These are phyloP conservation scores for Petrocephalus schoutedeni DNA, from an alignment of 2,797 vertebrate species.

Conservation along the genomic window DNA sequence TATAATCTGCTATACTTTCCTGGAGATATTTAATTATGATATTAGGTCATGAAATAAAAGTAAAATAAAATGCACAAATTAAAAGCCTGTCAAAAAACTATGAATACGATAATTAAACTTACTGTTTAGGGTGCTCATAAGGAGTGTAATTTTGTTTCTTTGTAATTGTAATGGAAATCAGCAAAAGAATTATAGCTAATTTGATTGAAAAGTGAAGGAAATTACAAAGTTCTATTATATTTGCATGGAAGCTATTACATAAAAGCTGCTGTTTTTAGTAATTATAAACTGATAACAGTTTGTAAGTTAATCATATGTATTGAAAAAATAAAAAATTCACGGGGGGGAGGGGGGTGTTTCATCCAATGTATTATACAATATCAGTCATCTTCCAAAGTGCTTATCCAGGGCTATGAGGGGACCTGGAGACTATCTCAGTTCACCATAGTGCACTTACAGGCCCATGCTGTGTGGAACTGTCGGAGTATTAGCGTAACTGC, in stretches of 20 bases:
- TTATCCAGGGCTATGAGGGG: neutral
- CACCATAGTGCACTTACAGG: neutral
- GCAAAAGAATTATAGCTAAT: constrained; percentile 4
- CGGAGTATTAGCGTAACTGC: neutral
- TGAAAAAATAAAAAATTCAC: neutral
- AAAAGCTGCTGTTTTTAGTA: constrained; percentile 3
- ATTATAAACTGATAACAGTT: constrained; percentile 7
- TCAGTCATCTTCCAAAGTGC: neutral
- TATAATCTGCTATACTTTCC: neutral
- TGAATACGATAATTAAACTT: constrained; percentile 14
- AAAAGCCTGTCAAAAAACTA: constrained; percentile 23
- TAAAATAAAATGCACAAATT: constrained; percentile 19
- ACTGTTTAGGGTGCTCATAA: constrained; percentile 16
- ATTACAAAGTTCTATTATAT: constrained; percentile 11
- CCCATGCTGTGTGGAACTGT: neutral
- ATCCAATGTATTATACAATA: neutral
- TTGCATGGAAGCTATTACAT: constrained; percentile 11
- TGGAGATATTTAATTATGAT: constrained; percentile 11
- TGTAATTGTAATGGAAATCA: constrained; percentile 20
- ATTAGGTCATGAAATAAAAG: constrained; percentile 19
- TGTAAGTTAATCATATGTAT: constrained; percentile 7
- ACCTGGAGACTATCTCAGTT: neutral
- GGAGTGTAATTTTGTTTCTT: constrained; percentile 14
- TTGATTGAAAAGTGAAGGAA: constrained; percentile 15
- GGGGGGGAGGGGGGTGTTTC: neutral